Evolutionary conservation across 2,113 vertebrate genomes (phyloP).

Genomic region (Megaleporinus macrocephalus): DNA sequence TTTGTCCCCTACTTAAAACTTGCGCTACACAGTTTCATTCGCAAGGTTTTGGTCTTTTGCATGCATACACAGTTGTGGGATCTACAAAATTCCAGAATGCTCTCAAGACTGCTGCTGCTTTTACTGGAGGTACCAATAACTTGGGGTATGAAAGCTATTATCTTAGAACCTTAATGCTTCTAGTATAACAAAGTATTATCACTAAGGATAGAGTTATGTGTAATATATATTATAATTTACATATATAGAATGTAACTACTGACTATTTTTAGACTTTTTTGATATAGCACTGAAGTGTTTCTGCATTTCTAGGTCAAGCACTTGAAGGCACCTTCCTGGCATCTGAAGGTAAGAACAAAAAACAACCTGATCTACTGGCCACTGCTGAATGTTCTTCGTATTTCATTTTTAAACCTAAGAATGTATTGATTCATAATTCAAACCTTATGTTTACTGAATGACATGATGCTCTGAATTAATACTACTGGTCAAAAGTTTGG

Average conservation of each 20-base stretch:
- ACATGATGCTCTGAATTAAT: too few relatives aligned
- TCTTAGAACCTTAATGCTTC: background rate
- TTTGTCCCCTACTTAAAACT: slow-evolving; percentile 13
- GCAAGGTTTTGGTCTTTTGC: background rate
- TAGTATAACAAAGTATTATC: too few relatives aligned
- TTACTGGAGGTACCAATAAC: slow-evolving; percentile 26
- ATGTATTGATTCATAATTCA: too few relatives aligned
- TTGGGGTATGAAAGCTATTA: slow-evolving; percentile 35
- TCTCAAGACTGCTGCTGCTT: slow-evolving; percentile 40
- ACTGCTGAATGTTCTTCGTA: too few relatives aligned
- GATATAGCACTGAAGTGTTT: background rate
- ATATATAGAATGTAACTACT: too few relatives aligned
- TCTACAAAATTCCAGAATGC: slow-evolving; percentile 20
- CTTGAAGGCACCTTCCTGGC: background rate
- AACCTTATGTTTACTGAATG: too few relatives aligned
- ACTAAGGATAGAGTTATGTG: too few relatives aligned
- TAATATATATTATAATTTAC: too few relatives aligned
- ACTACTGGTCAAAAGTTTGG: too few relatives aligned
- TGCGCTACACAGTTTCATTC: slow-evolving; percentile 2
- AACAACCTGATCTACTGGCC: background rate
- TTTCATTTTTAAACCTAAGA: too few relatives aligned
- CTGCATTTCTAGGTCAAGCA: slow-evolving; percentile 22
- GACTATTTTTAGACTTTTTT: too few relatives aligned
- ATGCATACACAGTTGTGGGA: background rate
- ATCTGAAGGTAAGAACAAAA: slow-evolving; percentile 36